Conservation (phyloP, 2,888 invertebrate species). For the Amblyjoppa fuscipennis region DNA sequence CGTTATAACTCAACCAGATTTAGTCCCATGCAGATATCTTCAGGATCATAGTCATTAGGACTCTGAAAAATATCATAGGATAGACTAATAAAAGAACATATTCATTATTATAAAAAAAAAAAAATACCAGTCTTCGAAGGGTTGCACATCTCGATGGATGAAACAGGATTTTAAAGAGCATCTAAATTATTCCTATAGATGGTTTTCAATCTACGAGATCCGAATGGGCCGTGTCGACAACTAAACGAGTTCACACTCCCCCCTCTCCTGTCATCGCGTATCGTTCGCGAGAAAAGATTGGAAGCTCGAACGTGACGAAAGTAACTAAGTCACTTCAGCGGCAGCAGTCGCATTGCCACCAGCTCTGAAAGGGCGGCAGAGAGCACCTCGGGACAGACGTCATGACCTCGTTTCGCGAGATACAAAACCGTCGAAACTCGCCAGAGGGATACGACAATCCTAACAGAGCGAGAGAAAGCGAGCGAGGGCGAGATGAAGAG, state of each 20-base stretch:
- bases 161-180: too few species aligned
- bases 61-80: too few species aligned
- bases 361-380: neutral
- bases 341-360: conserved; percentile 16
- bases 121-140: too few species aligned
- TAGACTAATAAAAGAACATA: too few species aligned
- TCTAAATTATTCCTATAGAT: neutral
- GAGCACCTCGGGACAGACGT: conserved; percentile 22
- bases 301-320: conserved; percentile 18
- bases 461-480: neutral
- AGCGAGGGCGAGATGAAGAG: neutral
- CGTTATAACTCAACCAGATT: too few species aligned
- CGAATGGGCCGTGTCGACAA: neutral
- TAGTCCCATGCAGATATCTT: too few species aligned
- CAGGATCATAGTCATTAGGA: neutral
- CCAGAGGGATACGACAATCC: conserved; percentile 8
- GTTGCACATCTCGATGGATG: neutral
- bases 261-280: neutral
- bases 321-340: conserved; percentile 22
- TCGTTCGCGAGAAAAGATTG: conserved; percentile 16
- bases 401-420: conserved; percentile 27
- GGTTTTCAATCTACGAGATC: neutral
- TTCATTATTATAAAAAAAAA: too few species aligned
- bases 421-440: conserved; percentile 12
- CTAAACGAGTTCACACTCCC: neutral